Evolutionary conservation across 2,113 vertebrate species (phyloP), one percentile per base, ranked within the genome.

Genomic region (Pleuronectes platessa): DNA sequence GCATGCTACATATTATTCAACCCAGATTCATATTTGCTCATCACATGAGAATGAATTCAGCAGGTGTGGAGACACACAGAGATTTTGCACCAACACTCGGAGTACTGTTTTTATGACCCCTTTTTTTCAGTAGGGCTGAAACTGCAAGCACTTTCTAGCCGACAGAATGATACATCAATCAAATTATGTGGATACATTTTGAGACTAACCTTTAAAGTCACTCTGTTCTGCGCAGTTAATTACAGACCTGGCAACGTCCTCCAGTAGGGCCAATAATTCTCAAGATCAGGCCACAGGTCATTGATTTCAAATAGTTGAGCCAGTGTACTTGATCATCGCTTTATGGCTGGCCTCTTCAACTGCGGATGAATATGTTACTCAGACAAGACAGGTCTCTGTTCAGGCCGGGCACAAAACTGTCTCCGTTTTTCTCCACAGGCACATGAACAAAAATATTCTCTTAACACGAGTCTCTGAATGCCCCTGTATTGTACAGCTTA

Each of bases 141-240:
- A 23, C 54, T 56, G 56, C 24, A 17, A 77, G 71, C 20, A 76
- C 82, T 81, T 81, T 85, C 63, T n/a, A 69, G 72, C 78, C 64
- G 62, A 76, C 55, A 53, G 66, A 79, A 74, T 67, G 63, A 71
- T 58, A 47, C 82, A 89, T 90, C 82, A 90, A 85, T 92, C 84
- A 86, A 69, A 87, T 79, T 77, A 71, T 68, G 49, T 40, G 49
- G 62, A 64, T 76, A 58, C 71, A 83, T 85, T 90, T 84, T 79
- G 42, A 88, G 70, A 74, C 74, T 81, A 89, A 92, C 87, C 86
- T 89, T 89, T 88, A 86, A 88, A 91, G 84, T 90, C 86, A 87
- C 85, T 78, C 83, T 87, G 85, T 88, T 87, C 87, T 88, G 87
- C 85, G 78, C 83, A 84, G 87, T 92, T 92, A 88, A 93, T 93